These are phyloP conservation scores for Lasaia peninsularis DNA, from an alignment of 1,140 invertebrate genomes.

Conservation along the genomic window DNA sequence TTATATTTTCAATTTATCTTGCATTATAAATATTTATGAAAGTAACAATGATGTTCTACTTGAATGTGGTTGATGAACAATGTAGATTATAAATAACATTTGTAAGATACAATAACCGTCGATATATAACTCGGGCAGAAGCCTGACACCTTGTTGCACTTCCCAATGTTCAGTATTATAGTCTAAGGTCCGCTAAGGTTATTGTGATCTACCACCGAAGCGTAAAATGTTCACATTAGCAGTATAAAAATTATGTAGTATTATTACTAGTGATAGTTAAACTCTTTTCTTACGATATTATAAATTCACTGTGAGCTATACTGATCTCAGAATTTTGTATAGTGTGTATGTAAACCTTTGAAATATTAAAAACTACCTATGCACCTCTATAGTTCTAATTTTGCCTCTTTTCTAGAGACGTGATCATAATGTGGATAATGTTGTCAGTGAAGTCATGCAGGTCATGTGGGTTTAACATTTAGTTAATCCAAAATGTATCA, in stretches of 20 bases:
- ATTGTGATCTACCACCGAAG: slow-evolving; percentile 4
- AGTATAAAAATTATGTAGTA: background rate
- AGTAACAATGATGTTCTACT: no score
- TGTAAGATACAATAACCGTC: no score
- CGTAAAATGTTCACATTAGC: slow-evolving; percentile 3
- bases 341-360: background rate
- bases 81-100: no score
- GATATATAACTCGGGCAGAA: no score
- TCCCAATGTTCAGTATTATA: background rate
- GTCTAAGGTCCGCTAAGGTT: background rate
- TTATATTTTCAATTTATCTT: no score
- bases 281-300: slow-evolving; percentile 1
- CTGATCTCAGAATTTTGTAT: slow-evolving; percentile 8
- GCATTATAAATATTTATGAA: no score
- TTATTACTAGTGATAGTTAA: background rate
- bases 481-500: no score
- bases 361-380: background rate
- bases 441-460: no score
- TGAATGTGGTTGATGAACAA: no score
- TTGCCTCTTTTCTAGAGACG: background rate
- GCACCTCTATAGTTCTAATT: background rate
- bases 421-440: no score
- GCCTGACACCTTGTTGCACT: no score
- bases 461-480: no score
- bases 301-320: background rate